Evolutionary conservation across 2,797 vertebrate species (phyloP), one percentile per base, ranked within the genome.

Genomic region (Macrochelys suwanniensis): DNA sequence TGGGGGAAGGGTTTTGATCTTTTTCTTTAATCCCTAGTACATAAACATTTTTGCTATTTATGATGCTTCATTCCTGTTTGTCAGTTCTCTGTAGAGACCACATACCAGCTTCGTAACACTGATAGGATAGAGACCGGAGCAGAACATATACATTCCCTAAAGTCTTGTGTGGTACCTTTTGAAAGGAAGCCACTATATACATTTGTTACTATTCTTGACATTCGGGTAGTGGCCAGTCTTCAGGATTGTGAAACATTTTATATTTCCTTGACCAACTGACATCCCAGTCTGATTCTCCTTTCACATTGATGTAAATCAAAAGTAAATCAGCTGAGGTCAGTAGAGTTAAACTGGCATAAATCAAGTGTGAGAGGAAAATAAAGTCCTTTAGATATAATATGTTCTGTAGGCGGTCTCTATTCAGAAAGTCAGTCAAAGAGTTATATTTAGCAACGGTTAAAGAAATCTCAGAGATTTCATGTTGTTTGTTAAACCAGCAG

Each of bases 291-390:
- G 1, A 51, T 85, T 84, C 79, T 89, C 76, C 19, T 79, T 1
- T 82, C 16, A 21, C 37, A 3, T 19, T 11, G 71, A 6, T 19
- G 78, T 33, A 89, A 59, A 3, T 51, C 3, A 1, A 1, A 6
- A 13, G 68, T 3, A 76, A 76, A 47, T 25, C 71, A 19, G 25
- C 16, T 28, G 42, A 47, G 23, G 50, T 84, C 28, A 28, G 1
- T 84, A 23, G 8, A 76, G 23, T 53, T 87, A 71, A 68, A 57
- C 4, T 47, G 53, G 26, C 71, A 21, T 25, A 65, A 4, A 6
- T 2, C 0, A 11, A 5, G 1, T 2, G 13, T 21, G 2, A 8
- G 28, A 16, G 78, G 85, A 11, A 89, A 1, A 1, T 61, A 12
- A 68, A 21, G 65, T 16, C n/a, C 5, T 68, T 68, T 68, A 37